Evolutionary conservation across 2,113 vertebrate genomes (phyloP).

Genomic region (Conger conger): DNA sequence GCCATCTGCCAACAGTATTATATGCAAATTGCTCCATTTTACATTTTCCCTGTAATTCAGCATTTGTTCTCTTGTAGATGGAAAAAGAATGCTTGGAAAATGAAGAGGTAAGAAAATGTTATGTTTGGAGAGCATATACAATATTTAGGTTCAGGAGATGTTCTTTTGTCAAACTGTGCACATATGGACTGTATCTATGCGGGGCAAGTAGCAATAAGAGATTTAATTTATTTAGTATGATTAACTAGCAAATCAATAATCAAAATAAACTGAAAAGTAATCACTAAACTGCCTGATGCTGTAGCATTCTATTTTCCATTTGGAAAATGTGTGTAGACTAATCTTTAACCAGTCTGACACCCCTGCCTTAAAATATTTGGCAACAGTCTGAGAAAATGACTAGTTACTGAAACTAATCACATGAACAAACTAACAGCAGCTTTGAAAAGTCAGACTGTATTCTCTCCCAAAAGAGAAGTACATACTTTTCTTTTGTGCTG

Average conservation of each 20-base stretch:
- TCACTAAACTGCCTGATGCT: too few species aligned
- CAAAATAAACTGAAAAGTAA: too few species aligned
- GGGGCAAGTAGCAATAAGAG: too few species aligned
- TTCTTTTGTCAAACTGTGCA: background rate
- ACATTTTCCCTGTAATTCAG: background rate
- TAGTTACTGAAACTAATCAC: background rate
- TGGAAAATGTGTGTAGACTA: too few species aligned
- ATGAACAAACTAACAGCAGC: background rate
- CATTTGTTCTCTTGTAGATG: conserved; percentile 47
- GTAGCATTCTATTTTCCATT: too few species aligned
- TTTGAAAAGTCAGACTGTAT: background rate
- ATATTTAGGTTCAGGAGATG: background rate
- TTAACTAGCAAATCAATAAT: too few species aligned
- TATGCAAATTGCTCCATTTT: too few species aligned
- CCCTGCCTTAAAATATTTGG: too few species aligned
- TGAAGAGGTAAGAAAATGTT: conserved; percentile 54
- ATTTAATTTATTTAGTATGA: too few species aligned
- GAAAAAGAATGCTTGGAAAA: conserved; percentile 56
- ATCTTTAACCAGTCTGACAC: too few species aligned
- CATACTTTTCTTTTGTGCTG: background rate
- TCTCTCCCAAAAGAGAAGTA: background rate
- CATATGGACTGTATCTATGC: background rate
- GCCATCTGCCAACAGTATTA: too few species aligned
- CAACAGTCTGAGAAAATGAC: background rate
- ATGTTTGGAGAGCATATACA: background rate